phyloP scores from a whole-genome alignment of 2,797 vertebrate species.

The Schizopygopsis malacanthus region DNA sequence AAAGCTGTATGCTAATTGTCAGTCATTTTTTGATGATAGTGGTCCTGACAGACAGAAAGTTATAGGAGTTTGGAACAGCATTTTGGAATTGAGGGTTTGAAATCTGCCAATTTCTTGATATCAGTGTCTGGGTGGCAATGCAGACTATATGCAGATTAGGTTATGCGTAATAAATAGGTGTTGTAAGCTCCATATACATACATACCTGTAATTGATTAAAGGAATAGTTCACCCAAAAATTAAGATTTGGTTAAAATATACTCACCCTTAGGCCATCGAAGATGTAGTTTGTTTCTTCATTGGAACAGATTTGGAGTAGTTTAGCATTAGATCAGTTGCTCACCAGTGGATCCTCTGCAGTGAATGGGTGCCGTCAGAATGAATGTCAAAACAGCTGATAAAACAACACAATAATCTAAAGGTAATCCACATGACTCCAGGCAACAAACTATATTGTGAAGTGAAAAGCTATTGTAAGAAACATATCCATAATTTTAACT shows the following conservation, averaged over 20 bases:
- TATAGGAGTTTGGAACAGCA: background rate
- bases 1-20: no score
- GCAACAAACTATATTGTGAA: no score
- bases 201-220: background rate
- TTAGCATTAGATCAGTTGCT: no score
- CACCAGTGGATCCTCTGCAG: no score
- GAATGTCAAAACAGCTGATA: no score
- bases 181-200: background rate
- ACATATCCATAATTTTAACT: no score
- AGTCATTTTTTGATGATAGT: background rate
- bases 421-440: background rate
- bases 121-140: background rate
- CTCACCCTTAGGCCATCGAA: no score
- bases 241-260: background rate
- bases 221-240: background rate
- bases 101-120: background rate
- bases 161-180: slow-evolving; percentile 11
- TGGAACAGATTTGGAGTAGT: no score
- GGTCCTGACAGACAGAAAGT: background rate
- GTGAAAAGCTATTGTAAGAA: no score
- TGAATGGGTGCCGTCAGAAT: no score
- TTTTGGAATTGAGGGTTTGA: background rate
- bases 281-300: no score
- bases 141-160: background rate
- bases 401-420: no score